Evolutionary conservation across 2,797 vertebrate genomes (phyloP), one percentile per base, ranked within the genome.

Genomic region (Botia almorhae): DNA sequence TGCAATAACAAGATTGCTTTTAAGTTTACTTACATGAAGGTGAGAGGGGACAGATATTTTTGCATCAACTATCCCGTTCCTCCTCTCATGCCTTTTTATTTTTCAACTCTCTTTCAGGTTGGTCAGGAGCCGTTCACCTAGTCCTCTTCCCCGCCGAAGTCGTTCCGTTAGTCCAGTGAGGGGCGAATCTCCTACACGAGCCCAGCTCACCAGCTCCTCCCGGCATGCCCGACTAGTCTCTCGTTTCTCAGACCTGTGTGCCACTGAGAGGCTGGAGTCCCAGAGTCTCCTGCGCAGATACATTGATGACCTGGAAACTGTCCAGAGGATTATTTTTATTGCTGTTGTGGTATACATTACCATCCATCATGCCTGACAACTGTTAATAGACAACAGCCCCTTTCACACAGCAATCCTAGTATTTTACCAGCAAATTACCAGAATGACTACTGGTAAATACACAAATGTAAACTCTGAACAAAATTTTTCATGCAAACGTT

Each of bases 281-380:
- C 96, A 99, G 89, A 89, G 81, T 50, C 29, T 94, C 63, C 86
- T 99, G 77, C 92, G 90, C 53, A 92, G 90, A 2, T 96, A 95
- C 81, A 85, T 96, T 6, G 85, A 89, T 1, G 94, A 96, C 60
- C 21, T 92, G 0, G 96, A 98, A 90, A 94, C 86, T 17, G 95
- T 96, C 84, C 97, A 97, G 91, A 95, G 93, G 83, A 97, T 98
- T 88, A 94, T 99, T 90, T 99, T 97, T 87, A 89, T 94, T 10
- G 95, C 96, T 81, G 93, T 90, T 0, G 91, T 96, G 96, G 98
- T 99, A 68, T 55, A 6, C 1, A 76, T 55, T 56, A 68, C 33
- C 13, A 53, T 17, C 1, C 2, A 29, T 7, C 60, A 61, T 29
- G 60, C 3, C 4, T 39, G 23, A 26, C 23, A 5, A 65, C 33